Conservation (phyloP, 2,797 vertebrate species). For the Leptatherina wallacei region DNA sequence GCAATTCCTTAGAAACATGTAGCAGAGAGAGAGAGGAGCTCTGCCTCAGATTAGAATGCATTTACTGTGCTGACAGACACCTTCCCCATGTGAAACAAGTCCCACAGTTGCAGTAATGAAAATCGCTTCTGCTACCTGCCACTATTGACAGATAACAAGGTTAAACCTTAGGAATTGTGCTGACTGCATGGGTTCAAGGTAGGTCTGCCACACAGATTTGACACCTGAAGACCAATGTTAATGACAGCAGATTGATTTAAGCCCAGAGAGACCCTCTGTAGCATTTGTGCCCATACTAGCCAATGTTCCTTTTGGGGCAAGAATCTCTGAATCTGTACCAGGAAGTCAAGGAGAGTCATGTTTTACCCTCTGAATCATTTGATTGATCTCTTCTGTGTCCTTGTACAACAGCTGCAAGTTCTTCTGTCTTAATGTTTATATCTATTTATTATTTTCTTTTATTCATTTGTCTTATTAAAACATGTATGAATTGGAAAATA, state of each 20-base stretch:
- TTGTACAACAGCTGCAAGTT: background rate
- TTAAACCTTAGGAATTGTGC: slow-evolving; percentile 71
- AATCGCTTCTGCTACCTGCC: slow-evolving; percentile 56
- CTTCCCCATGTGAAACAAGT: slow-evolving; percentile 67
- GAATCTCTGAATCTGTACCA: slow-evolving; percentile 36
- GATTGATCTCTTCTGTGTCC: background rate
- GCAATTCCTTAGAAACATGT: slow-evolving; percentile 50
- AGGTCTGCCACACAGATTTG: slow-evolving; percentile 67
- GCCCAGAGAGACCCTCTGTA: slow-evolving; percentile 41
- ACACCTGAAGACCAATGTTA: slow-evolving; percentile 70
- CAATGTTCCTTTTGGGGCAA: slow-evolving; percentile 21
- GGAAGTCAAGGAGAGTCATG: slow-evolving; percentile 43
- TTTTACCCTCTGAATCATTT: slow-evolving; percentile 31
- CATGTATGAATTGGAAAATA: slow-evolving; percentile 15
- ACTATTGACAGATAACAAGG: slow-evolving; percentile 79
- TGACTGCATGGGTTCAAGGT: slow-evolving; percentile 63
- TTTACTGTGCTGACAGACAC: slow-evolving; percentile 66
- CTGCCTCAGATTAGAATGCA: slow-evolving; percentile 68
- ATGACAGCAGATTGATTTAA: slow-evolving; percentile 75
- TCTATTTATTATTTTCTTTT: background rate
- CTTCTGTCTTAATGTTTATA: background rate
- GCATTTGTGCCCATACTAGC: slow-evolving; percentile 32
- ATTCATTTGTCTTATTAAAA: background rate
- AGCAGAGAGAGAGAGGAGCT: slow-evolving; percentile 50
- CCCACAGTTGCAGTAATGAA: slow-evolving; percentile 61